These are phyloP conservation scores for Epistrophe grossulariae DNA, from an alignment of 2,888 invertebrate species.

Conservation along the genomic window DNA sequence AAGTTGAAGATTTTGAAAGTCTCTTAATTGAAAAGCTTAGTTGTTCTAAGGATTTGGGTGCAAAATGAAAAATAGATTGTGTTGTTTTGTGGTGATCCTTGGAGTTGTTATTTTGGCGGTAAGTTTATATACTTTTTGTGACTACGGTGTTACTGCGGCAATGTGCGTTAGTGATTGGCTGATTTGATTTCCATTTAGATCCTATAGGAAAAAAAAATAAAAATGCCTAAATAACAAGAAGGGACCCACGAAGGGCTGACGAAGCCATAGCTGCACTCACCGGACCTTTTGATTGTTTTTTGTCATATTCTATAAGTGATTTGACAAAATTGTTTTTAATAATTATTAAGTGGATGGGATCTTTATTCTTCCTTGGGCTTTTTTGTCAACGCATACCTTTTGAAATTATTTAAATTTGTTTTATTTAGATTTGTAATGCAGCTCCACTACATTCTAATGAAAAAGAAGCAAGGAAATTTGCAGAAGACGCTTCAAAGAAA, in stretches of 20 bases:
- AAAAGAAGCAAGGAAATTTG: slow-evolving; percentile 20
- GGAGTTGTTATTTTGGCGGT: neutral
- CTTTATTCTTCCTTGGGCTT: too few species aligned
- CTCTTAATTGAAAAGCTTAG: neutral
- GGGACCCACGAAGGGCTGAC: too few species aligned
- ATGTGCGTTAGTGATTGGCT: neutral
- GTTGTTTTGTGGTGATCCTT: neutral
- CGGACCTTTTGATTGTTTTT: too few species aligned
- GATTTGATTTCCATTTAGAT: neutral
- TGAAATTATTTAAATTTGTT: neutral
- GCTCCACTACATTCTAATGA: slow-evolving; percentile 22
- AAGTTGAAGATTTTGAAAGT: neutral
- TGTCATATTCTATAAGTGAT: too few species aligned
- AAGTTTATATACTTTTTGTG: neutral
- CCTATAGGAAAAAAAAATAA: too few species aligned
- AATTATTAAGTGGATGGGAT: too few species aligned
- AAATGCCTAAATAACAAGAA: too few species aligned
- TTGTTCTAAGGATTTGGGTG: too few species aligned
- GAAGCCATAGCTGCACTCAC: too few species aligned
- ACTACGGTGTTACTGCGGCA: neutral
- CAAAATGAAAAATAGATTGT: neutral
- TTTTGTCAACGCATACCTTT: too few species aligned
- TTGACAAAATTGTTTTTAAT: too few species aligned
- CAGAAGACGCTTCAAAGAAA: neutral
- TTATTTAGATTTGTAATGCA: slow-evolving; percentile 20